Base-by-base conservation (phyloP, 2,113 vertebrate species). In the Chlorocebus sabaeus region DNA sequence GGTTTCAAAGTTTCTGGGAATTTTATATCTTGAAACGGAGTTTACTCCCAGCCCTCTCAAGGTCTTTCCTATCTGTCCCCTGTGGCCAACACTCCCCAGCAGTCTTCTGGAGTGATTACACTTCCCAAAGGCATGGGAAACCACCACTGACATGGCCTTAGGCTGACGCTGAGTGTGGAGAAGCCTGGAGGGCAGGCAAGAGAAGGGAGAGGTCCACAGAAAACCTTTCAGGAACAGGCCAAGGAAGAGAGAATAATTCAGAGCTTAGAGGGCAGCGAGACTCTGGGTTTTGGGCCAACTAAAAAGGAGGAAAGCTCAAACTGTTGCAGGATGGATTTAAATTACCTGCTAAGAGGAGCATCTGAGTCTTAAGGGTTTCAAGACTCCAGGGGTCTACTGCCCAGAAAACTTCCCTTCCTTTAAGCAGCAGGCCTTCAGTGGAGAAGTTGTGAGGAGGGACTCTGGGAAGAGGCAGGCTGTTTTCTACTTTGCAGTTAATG, bases 401-500 rank as follows among this genome's bases (percentile, higher is more conserved):
- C 64, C 52, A 70, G 75, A 81, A 89, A 30, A 40, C 17, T 11
- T 88, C 20, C 67, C 75, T 91, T 87, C 38, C 23, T 64, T 40
- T 83, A 38, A 14, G 43, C n/a, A 87, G 18, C n/a, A 55, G 73
- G 45, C 38, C 48, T 92, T 35, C 7, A 9, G 38, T 23, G 55
- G 75, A 38, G 38, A 38, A 30, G 43, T 8, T 22, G 17, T 13
- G 22, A 32, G 70, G 38, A 52, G n/a, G 59, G 50, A 25, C 38
- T 73, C 55, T n/a, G 72, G 80, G 59, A 85, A 84, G 57, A 55
- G 57, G 64, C 43, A 43, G 79, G 73, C 64, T 96, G 86, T 94
- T 94, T 96, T 82, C 95, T 52, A 96, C 89, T 72, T 96, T 83
- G 38, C 75, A 68, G 13, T 85, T 91, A 96, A 78, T 73, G n/a